Percentiles rank a stretch among this genome's conserved stretches.
Conservation (phyloP, 35 echinoderm and acorn worm genomes). For the Ophioderma brevispina region DNA sequence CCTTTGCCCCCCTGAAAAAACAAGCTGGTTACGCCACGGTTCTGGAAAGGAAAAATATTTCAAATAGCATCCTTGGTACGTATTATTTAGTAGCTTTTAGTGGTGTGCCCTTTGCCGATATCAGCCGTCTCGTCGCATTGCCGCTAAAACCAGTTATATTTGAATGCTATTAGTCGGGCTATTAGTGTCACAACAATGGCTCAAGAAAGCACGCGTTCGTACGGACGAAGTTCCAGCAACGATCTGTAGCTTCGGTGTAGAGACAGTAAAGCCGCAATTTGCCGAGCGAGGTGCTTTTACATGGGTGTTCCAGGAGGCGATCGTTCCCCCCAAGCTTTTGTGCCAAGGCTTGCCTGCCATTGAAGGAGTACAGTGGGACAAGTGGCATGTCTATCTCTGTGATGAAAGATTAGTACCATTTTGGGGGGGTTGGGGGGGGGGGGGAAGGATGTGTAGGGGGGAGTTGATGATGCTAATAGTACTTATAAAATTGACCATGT, state of each 20-base stretch:
- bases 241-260: neutral
- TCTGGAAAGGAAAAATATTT: too few species aligned
- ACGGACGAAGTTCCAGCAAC: neutral
- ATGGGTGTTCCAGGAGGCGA: conserved; percentile 92
- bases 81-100: too few species aligned
- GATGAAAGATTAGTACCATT: conserved; percentile 93
- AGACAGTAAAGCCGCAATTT: neutral
- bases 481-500: conserved; percentile 96
- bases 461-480: conserved; percentile 81
- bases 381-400: conserved; percentile 97
- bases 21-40: too few species aligned
- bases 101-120: too few species aligned
- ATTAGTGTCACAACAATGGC: too few species aligned
- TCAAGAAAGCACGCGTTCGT: neutral
- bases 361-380: conserved; percentile 75
- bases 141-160: too few species aligned
- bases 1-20: too few species aligned
- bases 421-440: too few species aligned
- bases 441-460: too few species aligned
- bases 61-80: too few species aligned
- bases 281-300: conserved; percentile 53
- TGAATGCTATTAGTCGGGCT: too few species aligned
- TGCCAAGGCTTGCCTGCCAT: conserved; percentile 75
- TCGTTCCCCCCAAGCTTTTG: conserved; percentile 90
- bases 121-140: too few species aligned